Evolutionary conservation across 1,140 invertebrate genomes (phyloP).

Genomic region (Dysdera silvatica): DNA sequence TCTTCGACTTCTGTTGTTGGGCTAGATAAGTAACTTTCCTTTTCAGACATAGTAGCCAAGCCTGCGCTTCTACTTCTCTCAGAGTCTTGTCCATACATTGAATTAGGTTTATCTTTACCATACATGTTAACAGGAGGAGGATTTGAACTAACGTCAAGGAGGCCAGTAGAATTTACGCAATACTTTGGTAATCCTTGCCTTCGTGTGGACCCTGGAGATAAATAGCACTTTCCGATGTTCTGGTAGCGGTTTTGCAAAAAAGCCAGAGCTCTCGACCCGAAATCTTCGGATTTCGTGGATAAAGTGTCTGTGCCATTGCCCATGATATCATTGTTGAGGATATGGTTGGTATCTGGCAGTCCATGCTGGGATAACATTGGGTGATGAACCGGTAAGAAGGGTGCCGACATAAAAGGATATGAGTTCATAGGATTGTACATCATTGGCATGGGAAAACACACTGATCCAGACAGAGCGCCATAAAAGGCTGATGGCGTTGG

Average conservation of each 20-base stretch:
- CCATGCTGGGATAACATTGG: slow-evolving; percentile 13
- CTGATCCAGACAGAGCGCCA: slow-evolving; percentile 10
- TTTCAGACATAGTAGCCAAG: too few relatives aligned
- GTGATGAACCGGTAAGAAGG: slow-evolving; percentile 7
- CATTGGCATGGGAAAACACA: slow-evolving; percentile 24
- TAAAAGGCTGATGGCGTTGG: slow-evolving; percentile 14
- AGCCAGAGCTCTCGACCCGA: neutral
- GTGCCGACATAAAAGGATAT: slow-evolving; percentile 14
- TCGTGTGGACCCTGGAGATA: neutral
- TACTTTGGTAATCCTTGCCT: slow-evolving; percentile 1
- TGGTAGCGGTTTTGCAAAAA: slow-evolving; percentile 2
- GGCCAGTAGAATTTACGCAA: too few relatives aligned
- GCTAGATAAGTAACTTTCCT: slow-evolving; percentile 22
- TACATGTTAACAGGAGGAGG: too few relatives aligned
- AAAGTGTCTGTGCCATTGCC: neutral
- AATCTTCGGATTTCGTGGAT: neutral
- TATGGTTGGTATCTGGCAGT: neutral
- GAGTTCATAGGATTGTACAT: slow-evolving; percentile 30
- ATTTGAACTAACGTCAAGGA: too few relatives aligned
- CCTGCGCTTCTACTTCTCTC: too few relatives aligned
- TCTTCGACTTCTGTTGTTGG: slow-evolving; percentile 21
- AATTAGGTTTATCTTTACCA: too few relatives aligned
- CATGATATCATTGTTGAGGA: neutral
- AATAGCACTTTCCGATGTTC: slow-evolving; percentile 3
- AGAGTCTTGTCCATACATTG: too few relatives aligned